Percentiles rank a stretch among this genome's conserved stretches.
phyloP scores from a whole-genome alignment of 2,888 invertebrate species.

The Diloba caeruleocephala region DNA sequence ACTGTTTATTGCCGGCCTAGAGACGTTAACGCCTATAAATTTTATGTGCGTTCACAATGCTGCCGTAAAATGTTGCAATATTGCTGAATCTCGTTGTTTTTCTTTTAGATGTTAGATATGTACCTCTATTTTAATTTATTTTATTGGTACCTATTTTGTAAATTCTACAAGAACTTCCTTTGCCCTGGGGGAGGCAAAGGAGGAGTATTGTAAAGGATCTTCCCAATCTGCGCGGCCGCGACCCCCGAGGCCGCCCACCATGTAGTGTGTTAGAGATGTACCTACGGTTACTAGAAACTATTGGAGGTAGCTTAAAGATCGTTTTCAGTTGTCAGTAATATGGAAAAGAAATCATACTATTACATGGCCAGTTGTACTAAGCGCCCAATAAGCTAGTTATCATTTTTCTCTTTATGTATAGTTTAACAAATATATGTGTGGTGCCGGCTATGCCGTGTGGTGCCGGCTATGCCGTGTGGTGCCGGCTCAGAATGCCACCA shows the following conservation, averaged over 20 bases:
- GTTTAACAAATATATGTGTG: too few relatives aligned
- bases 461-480: too few relatives aligned
- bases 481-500: too few relatives aligned
- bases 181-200: too few relatives aligned
- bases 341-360: background rate
- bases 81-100: constrained; percentile 79
- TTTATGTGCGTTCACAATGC: constrained; percentile 82
- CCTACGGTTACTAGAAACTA: background rate
- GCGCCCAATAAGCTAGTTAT: background rate
- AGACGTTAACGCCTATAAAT: constrained; percentile 85
- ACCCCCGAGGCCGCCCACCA: too few relatives aligned
- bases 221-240: too few relatives aligned
- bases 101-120: constrained; percentile 70
- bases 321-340: background rate
- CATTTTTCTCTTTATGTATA: constrained; percentile 1
- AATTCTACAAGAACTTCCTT: too few relatives aligned
- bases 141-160: too few relatives aligned
- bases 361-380: background rate
- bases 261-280: too few relatives aligned
- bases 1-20: constrained; percentile 81
- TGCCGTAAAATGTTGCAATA: constrained; percentile 84
- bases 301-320: background rate
- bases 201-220: too few relatives aligned
- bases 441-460: too few relatives aligned
- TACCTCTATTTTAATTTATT: too few relatives aligned